Percentiles rank a stretch among this genome's conserved stretches.
Conservation (phyloP, 2,797 vertebrate genomes). For the Dermochelys coriacea region DNA sequence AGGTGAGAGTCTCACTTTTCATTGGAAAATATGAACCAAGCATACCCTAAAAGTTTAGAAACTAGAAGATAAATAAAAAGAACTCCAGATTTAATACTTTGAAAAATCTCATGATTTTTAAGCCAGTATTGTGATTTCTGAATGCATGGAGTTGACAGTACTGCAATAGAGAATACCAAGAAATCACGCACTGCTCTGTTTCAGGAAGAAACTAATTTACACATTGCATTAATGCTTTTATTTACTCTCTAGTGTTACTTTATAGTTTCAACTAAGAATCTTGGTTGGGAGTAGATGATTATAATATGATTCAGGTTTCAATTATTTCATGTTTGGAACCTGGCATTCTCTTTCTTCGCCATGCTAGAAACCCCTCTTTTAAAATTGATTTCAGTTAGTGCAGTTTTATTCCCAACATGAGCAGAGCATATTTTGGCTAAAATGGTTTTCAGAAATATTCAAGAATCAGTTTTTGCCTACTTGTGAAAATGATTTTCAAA, state of each 20-base stretch:
- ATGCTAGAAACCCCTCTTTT: neutral
- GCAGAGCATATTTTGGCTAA: neutral
- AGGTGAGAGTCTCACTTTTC: neutral
- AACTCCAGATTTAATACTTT: neutral
- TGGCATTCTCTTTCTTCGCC: neutral
- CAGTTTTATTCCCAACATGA: neutral
- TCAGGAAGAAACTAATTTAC: constrained; percentile 45
- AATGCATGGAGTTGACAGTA: constrained; percentile 28
- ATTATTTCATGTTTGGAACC: neutral
- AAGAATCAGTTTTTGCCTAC: neutral
- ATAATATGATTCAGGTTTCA: constrained; percentile 9
- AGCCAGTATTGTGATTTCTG: constrained; percentile 12
- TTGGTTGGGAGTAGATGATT: constrained; percentile 1
- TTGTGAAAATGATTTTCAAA: neutral
- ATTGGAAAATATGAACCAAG: neutral
- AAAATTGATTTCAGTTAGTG: neutral
- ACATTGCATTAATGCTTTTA: constrained; percentile 8
- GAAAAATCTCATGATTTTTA: neutral
- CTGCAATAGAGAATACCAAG: constrained; percentile 29
- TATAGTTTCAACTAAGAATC: constrained; percentile 6
- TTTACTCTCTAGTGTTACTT: constrained; percentile 29
- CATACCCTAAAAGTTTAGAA: neutral
- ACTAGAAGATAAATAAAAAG: constrained; percentile 11
- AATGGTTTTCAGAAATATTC: neutral
- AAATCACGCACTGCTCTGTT: constrained; percentile 13